These are phyloP conservation scores for Valencia hispanica DNA, from an alignment of 2,797 vertebrate species.

Conservation along the genomic window DNA sequence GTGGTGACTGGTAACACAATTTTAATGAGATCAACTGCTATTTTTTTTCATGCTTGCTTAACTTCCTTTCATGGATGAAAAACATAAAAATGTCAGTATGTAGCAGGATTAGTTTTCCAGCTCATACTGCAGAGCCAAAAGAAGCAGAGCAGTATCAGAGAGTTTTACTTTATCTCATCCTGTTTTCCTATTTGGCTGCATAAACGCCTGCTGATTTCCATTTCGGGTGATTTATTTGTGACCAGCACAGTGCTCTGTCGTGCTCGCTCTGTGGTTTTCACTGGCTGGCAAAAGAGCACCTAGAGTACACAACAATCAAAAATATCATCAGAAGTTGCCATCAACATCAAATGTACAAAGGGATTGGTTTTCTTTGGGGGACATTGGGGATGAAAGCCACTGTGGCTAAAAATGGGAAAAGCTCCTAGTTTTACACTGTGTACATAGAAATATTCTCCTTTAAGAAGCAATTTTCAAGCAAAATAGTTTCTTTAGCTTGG, in stretches of 20 bases:
- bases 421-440: conserved; percentile 40
- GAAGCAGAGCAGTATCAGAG: conserved; percentile 58
- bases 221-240: conserved; percentile 72
- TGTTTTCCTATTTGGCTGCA: conserved; percentile 62
- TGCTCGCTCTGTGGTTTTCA: conserved; percentile 52
- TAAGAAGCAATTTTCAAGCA: conserved; percentile 55
- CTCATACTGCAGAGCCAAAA: conserved; percentile 49
- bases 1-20: conserved; percentile 35
- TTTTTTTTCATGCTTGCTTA: conserved; percentile 54
- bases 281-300: conserved; percentile 51
- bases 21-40: conserved; percentile 50
- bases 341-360: conserved; percentile 44
- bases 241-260: conserved; percentile 48
- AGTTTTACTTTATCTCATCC: conserved; percentile 62
- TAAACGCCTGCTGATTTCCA: conserved; percentile 75
- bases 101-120: conserved; percentile 56
- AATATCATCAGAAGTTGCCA: conserved; percentile 60
- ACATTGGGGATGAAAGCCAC: conserved; percentile 23
- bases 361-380: conserved; percentile 43
- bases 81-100: conserved; percentile 40
- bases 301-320: conserved; percentile 60
- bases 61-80: conserved; percentile 30
- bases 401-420: conserved; percentile 40
- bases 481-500: conserved; percentile 34
- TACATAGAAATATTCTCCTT: conserved; percentile 56